A percentile compares a stretch with the other conserved stretches of the same genome.
These are phyloP conservation scores for Xanthia icteritia DNA, from an alignment of 2,888 invertebrate species.

Conservation along the genomic window DNA sequence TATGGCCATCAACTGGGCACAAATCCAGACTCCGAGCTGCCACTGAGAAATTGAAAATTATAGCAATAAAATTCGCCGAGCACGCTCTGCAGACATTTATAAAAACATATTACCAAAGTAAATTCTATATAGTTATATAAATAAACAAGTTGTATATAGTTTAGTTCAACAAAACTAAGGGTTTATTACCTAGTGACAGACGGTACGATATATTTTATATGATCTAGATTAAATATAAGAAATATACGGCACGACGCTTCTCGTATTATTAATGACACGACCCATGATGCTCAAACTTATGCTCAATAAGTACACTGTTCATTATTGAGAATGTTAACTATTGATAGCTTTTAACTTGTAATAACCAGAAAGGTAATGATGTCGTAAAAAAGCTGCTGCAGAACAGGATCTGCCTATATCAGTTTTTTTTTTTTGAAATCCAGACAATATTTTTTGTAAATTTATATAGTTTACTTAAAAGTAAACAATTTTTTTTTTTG, in stretches of 20 bases:
- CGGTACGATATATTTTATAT: slow-evolving; percentile 26
- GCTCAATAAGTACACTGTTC: too few relatives aligned
- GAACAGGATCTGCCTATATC: too few relatives aligned
- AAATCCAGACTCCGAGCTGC: too few relatives aligned
- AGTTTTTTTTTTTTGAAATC: too few relatives aligned
- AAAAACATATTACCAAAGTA: neutral
- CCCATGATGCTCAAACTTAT: slow-evolving; percentile 25
- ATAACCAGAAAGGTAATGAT: neutral
- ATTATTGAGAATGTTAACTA: neutral
- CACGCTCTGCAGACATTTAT: neutral
- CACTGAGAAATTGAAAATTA: too few relatives aligned
- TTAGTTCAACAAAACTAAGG: slow-evolving; percentile 2
- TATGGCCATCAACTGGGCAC: too few relatives aligned
- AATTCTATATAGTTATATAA: neutral
- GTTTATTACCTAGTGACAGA: slow-evolving; percentile 32
- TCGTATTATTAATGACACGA: slow-evolving; percentile 36
- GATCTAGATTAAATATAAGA: slow-evolving; percentile 52
- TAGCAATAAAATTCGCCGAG: neutral
- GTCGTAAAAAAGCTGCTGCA: too few relatives aligned
- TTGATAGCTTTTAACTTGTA: neutral
- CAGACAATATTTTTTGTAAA: too few relatives aligned
- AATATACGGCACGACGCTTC: slow-evolving; percentile 30
- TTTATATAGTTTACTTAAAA: too few relatives aligned
- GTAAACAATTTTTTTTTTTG: too few relatives aligned
- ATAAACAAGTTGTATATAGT: neutral